phyloP scores from a whole-genome alignment of 2,113 vertebrate species.

The Phyllopteryx taeniolatus region DNA sequence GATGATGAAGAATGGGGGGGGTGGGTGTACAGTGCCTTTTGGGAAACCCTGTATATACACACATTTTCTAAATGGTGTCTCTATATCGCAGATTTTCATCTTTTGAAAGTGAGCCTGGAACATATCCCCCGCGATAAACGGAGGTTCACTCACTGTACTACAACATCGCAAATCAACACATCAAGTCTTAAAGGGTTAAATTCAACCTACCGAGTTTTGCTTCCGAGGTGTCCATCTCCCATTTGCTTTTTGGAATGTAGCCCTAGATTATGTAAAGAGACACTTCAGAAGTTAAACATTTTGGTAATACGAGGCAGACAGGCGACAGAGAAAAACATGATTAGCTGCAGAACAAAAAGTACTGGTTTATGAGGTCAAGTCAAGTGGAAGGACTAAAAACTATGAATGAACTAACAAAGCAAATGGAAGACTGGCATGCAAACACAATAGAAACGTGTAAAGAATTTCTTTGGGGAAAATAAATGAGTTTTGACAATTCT shows the following conservation, averaged over 20 bases:
- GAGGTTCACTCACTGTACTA: too few species aligned
- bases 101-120: too few species aligned
- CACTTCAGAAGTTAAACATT: slow-evolving; percentile 89
- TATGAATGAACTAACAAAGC: slow-evolving; percentile 8
- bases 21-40: too few species aligned
- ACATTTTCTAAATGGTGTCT: too few species aligned
- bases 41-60: too few species aligned
- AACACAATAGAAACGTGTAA: slow-evolving; percentile 13
- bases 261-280: slow-evolving; percentile 98
- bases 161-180: too few species aligned
- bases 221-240: slow-evolving; percentile 99
- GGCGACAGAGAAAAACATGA: slow-evolving; percentile 36
- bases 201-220: slow-evolving; percentile 95
- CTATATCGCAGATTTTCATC: too few species aligned
- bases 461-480: slow-evolving; percentile 1
- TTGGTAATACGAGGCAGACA: slow-evolving; percentile 29
- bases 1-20: too few species aligned
- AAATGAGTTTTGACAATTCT: slow-evolving; percentile 3
- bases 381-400: slow-evolving; percentile 5
- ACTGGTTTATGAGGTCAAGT: slow-evolving; percentile 38
- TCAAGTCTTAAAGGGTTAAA: not conserved
- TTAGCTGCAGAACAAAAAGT: slow-evolving; percentile 49
- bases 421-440: slow-evolving; percentile 39
- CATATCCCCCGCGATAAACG: too few species aligned
- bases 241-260: slow-evolving; percentile 99